Evolutionary conservation across 2,888 invertebrate genomes (phyloP).

Genomic region (Itoplectis maculator): DNA sequence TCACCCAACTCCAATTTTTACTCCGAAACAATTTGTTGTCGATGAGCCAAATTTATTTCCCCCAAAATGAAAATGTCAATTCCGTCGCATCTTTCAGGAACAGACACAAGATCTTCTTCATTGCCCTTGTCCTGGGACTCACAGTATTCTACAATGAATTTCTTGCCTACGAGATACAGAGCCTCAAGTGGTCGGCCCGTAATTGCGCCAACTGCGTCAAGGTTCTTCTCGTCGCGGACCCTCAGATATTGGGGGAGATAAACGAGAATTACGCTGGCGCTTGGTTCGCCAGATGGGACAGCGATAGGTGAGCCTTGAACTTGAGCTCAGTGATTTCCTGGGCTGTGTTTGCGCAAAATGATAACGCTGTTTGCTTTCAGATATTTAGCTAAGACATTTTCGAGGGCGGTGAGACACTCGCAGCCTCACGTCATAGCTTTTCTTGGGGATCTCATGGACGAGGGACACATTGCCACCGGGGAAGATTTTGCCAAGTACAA

Average conservation of each 20-base stretch:
- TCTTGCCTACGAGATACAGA: slow-evolving; percentile 86
- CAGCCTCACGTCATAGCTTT: slow-evolving; percentile 95
- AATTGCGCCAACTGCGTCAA: slow-evolving; percentile 86
- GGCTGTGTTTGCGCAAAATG: background rate
- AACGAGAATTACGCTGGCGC: slow-evolving; percentile 90
- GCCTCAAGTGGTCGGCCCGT: slow-evolving; percentile 85
- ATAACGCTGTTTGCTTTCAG: slow-evolving; percentile 85
- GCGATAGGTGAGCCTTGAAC: slow-evolving; percentile 92
- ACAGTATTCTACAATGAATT: slow-evolving; percentile 86
- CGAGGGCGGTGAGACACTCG: slow-evolving; percentile 89
- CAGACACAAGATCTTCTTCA: slow-evolving; percentile 73
- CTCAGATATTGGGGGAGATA: slow-evolving; percentile 94
- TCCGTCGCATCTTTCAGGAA: slow-evolving; percentile 70
- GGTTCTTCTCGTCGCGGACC: slow-evolving; percentile 93
- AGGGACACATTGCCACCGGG: slow-evolving; percentile 92
- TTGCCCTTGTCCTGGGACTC: slow-evolving; percentile 72
- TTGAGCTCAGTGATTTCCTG: background rate
- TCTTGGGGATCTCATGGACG: slow-evolving; percentile 97
- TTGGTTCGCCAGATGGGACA: slow-evolving; percentile 92
- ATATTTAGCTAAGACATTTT: slow-evolving; percentile 92
- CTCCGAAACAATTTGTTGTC: background rate
- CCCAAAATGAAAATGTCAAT: background rate
- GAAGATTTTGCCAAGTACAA: slow-evolving; percentile 91
- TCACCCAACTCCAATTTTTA: too few species aligned
- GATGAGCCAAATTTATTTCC: background rate